A percentile compares a stretch with the other conserved stretches of the same genome.
Conservation (phyloP, 2,113 vertebrate genomes). For the Nannospalax galili region DNA sequence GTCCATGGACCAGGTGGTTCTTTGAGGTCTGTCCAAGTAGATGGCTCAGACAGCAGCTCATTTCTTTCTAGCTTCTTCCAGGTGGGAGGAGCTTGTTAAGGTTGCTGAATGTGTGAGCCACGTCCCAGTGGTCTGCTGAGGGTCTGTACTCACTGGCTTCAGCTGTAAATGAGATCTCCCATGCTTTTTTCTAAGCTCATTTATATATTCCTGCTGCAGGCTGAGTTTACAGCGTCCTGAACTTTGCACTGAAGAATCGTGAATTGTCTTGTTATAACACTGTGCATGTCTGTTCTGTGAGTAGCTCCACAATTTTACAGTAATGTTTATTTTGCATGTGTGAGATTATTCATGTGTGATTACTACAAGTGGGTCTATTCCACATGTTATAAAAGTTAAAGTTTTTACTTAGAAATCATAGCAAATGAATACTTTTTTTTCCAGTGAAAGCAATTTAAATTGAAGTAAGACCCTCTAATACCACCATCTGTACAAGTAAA, state of each 20-base stretch:
- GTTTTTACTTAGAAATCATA: slow-evolving; percentile 81
- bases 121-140: neutral
- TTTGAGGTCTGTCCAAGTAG: neutral
- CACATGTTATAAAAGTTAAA: slow-evolving; percentile 81
- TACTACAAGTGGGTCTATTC: slow-evolving; percentile 78
- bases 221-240: neutral
- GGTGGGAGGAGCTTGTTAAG: neutral
- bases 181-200: slow-evolving; percentile 13
- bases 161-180: neutral
- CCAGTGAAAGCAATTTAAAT: slow-evolving; percentile 86
- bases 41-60: neutral
- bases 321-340: slow-evolving; percentile 71
- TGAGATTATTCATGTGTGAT: slow-evolving; percentile 80
- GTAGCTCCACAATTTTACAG: slow-evolving; percentile 67
- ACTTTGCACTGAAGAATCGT: slow-evolving; percentile 36
- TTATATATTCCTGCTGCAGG: neutral
- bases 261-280: slow-evolving; percentile 48
- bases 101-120: neutral
- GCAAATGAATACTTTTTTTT: slow-evolving; percentile 81
- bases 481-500: slow-evolving; percentile 89
- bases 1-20: neutral
- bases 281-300: slow-evolving; percentile 9
- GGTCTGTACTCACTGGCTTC: neutral
- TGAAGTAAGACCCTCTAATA: slow-evolving; percentile 88
- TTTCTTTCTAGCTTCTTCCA: neutral